A percentile compares a stretch with the other conserved stretches of the same genome.
Conservation (phyloP, 1,140 invertebrate genomes). For the Drosophila pectinifera region DNA sequence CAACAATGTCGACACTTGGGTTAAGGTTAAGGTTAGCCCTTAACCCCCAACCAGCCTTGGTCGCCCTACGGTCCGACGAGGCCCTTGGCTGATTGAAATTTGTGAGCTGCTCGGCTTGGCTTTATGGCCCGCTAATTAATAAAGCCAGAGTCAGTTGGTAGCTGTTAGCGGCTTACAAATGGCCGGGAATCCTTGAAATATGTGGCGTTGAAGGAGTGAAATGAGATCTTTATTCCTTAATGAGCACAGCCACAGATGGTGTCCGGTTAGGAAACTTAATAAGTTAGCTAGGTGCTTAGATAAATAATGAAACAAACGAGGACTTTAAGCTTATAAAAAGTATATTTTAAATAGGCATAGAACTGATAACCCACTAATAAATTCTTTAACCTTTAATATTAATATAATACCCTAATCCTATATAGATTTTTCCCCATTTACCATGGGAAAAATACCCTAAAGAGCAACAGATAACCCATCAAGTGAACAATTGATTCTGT, state of each 20-base stretch:
- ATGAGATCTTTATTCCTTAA: not conserved
- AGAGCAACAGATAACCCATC: slow-evolving; percentile 7
- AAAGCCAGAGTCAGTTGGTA: slow-evolving; percentile 38
- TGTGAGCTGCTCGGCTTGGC: slow-evolving; percentile 75
- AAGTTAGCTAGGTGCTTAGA: not conserved
- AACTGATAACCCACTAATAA: too few species aligned
- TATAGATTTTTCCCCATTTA: not conserved
- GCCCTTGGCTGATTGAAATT: slow-evolving; percentile 68
- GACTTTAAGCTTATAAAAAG: not conserved
- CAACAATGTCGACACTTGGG: slow-evolving; percentile 64
- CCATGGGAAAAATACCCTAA: not conserved
- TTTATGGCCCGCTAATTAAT: slow-evolving; percentile 78
- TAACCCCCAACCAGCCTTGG: not conserved
- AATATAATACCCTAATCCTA: not conserved
- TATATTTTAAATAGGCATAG: too few species aligned
- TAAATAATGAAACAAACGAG: not conserved
- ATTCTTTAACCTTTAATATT: too few species aligned
- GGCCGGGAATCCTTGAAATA: slow-evolving; percentile 22
- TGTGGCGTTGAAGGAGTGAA: slow-evolving; percentile 20
- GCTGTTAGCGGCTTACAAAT: slow-evolving; percentile 25
- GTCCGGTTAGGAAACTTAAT: too few species aligned
- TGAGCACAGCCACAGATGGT: slow-evolving; percentile 6
- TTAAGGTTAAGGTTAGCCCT: slow-evolving; percentile 39
- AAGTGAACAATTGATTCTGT: slow-evolving; percentile 16
- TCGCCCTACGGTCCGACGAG: not conserved